These are phyloP conservation scores for Portunus trituberculatus DNA, from an alignment of 1,140 invertebrate genomes.

Conservation along the genomic window DNA sequence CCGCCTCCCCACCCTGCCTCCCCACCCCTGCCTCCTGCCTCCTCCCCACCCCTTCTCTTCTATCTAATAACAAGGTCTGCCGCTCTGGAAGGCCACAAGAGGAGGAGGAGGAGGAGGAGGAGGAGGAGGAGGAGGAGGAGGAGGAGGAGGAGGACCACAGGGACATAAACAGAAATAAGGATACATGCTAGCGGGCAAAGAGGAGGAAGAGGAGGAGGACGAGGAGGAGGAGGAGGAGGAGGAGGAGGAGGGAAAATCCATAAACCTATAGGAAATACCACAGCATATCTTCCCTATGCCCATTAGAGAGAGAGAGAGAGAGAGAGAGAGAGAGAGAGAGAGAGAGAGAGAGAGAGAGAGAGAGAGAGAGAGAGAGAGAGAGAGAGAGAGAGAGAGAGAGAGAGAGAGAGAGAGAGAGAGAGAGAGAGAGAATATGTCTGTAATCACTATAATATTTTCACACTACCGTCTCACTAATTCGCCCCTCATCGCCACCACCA, in stretches of 20 bases:
- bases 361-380: background rate
- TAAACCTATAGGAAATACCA: too few species aligned
- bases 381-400: background rate
- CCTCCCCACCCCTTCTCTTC: background rate
- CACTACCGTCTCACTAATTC: background rate
- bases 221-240: too few species aligned
- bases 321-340: slow-evolving; percentile 7
- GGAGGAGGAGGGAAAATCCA: too few species aligned
- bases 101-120: background rate
- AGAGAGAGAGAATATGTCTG: too few species aligned
- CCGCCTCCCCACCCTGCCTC: background rate
- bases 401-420: background rate
- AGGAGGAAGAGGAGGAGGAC: too few species aligned
- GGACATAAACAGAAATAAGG: background rate
- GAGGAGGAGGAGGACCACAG: background rate
- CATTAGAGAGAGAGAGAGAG: slow-evolving; percentile 4
- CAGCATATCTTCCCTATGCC: too few species aligned
- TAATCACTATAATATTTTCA: background rate
- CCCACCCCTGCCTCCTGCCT: background rate
- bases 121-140: background rate
- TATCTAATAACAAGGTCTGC: background rate
- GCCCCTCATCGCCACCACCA: background rate
- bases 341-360: slow-evolving; percentile 6
- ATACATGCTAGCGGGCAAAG: too few species aligned
- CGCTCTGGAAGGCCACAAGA: background rate